Base-by-base conservation (phyloP, 2,113 vertebrate genomes). In the Cygnus buccinator region DNA sequence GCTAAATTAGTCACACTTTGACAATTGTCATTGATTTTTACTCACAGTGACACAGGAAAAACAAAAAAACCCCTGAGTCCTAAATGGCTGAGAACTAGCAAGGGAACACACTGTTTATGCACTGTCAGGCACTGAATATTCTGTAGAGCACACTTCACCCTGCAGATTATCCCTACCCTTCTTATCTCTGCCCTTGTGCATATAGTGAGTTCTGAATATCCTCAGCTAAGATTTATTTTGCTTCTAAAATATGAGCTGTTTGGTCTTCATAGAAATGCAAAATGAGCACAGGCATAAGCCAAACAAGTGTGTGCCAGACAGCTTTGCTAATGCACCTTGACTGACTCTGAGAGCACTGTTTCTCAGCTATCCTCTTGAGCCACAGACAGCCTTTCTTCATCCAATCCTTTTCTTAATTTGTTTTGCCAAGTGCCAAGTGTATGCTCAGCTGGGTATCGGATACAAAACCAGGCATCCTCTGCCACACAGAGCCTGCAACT, bases 281-380 rank as follows among this genome's bases (percentile, higher is more conserved):
- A 96, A 96, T 92, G 67, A 95, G 90, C 83, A 63, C 9, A 88
- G 63, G 85, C 75, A 67, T 3, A 41, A 95, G 93, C 84, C 82
- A 83, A 77, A 76, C 3, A 18, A 55, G 80, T 3, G 3, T 8
- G 70, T 72, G 93, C 92, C 95, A 96, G 92, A 87, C 90, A 92
- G 94, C 79, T 93, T n/a, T 77, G 88, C 88, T 95, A 96, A 96
- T 94, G 93, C 94, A 86, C 93, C 88, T 31, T 70, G 90, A 93
- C 88, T 84, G 95, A 33, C 89, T 85, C 0, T 1, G 41, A 54
- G 25, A 62, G 78, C 81, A 68, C 79, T 43, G 85, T 3, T 39
- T 90, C 74, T 6, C 92, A 77, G 68, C 75, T 35, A 63, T 71
- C 68, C 95, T 90, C 93, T 48, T 35, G 90, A 95, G 95, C 65